These are phyloP conservation scores for Petrocephalus zakoni DNA, from an alignment of 2,113 vertebrate genomes.

Conservation along the genomic window DNA sequence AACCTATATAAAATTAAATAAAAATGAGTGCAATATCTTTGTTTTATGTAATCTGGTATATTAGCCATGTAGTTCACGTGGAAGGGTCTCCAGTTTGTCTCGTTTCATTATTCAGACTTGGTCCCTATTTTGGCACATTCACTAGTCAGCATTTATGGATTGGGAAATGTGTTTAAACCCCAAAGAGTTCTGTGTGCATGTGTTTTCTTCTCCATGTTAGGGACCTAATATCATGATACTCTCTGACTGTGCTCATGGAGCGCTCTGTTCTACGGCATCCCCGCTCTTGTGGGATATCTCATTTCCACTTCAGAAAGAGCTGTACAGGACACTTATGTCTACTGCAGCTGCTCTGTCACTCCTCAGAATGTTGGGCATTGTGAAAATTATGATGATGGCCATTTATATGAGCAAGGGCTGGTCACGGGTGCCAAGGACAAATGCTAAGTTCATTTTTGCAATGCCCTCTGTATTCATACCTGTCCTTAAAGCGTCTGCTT, in stretches of 20 bases:
- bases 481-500: background rate
- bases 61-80: background rate
- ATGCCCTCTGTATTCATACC: background rate
- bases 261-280: background rate
- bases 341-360: conserved; percentile 21
- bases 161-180: background rate
- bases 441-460: background rate
- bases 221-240: background rate
- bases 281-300: background rate
- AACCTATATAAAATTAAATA: background rate
- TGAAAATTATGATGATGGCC: conserved; percentile 3
- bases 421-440: background rate
- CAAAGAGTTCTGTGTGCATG: background rate
- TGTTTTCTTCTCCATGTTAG: background rate
- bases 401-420: background rate
- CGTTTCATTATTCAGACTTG: background rate
- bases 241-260: background rate
- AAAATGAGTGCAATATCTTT: background rate
- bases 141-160: background rate
- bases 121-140: background rate
- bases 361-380: background rate
- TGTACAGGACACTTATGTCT: background rate
- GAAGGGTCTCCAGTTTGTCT: background rate
- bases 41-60: background rate
- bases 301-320: conserved; percentile 17